These are phyloP conservation scores for Chlorodrepanis virens DNA, from an alignment of 2,113 vertebrate genomes.

Conservation along the genomic window DNA sequence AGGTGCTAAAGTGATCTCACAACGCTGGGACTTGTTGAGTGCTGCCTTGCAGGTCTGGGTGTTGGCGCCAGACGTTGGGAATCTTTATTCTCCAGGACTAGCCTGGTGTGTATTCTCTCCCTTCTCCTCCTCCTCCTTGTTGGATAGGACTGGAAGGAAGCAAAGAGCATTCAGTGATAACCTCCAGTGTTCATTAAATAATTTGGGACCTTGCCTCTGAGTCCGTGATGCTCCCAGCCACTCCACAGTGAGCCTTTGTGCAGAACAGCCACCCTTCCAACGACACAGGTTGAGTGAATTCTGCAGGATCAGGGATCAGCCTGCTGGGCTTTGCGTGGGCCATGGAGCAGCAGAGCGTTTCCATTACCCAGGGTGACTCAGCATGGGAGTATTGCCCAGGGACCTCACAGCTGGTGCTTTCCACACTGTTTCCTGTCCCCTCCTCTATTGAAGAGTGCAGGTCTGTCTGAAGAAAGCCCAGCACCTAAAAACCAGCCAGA, in stretches of 20 bases:
- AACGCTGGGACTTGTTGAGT: background rate
- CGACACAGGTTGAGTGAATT: background rate
- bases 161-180: background rate
- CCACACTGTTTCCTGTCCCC: background rate
- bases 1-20: background rate
- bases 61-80: background rate
- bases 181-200: background rate
- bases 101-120: background rate
- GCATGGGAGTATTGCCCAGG: background rate
- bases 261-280: background rate
- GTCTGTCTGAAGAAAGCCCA: background rate
- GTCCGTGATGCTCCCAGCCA: background rate
- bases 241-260: background rate
- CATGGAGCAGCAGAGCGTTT: background rate
- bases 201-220: background rate
- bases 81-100: background rate
- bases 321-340: background rate
- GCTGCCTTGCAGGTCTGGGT: background rate
- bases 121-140: background rate
- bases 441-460: background rate
- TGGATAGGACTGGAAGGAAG: background rate
- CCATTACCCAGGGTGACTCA: background rate
- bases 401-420: background rate
- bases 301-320: background rate
- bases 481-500: background rate